Conservation (phyloP, 2,797 vertebrate genomes). For the Propithecus deckenii region DNA sequence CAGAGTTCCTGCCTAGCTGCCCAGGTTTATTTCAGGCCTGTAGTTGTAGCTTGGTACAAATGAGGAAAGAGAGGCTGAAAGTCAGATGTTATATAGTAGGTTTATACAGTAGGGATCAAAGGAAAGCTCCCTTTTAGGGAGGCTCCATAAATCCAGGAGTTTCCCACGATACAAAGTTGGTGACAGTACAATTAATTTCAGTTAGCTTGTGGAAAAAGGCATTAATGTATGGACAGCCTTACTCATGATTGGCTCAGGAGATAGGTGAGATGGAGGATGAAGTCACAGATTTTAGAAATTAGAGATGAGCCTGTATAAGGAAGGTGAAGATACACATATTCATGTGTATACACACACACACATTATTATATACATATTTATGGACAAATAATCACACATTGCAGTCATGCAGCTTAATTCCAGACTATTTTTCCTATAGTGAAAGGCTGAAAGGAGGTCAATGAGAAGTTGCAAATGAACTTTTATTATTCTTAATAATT, state of each 20-base stretch:
- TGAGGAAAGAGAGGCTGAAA: background rate
- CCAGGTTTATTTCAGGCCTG: background rate
- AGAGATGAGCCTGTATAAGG: background rate
- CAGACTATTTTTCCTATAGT: background rate
- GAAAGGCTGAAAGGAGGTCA: background rate
- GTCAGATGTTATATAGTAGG: background rate
- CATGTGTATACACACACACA: background rate
- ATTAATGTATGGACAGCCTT: background rate
- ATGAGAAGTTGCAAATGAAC: background rate
- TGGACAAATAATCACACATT: background rate
- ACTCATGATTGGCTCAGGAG: background rate
- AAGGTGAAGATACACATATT: background rate
- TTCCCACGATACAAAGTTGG: background rate
- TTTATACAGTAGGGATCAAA: background rate
- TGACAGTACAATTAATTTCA: background rate
- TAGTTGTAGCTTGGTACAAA: background rate
- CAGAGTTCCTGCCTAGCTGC: background rate
- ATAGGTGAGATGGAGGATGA: background rate
- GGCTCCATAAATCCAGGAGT: background rate
- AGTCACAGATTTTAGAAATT: background rate
- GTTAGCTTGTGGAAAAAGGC: background rate
- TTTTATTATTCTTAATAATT: background rate
- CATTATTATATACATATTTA: background rate
- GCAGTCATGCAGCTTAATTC: background rate
- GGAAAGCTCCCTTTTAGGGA: background rate